Conservation (phyloP, 2,888 invertebrate species). For the Apamea anceps region DNA sequence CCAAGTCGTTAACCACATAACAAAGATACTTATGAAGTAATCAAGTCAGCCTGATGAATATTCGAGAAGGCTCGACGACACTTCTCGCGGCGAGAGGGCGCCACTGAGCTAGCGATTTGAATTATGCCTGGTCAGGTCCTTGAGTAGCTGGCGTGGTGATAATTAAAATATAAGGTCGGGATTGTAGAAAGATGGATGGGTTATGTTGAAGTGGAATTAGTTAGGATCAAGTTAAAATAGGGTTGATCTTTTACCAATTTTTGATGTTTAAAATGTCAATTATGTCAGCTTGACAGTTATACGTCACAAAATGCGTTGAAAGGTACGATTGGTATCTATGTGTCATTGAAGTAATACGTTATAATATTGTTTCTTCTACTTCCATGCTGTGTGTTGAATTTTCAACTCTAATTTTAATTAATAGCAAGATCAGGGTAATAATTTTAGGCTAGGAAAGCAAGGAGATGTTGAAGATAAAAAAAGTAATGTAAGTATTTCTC, state of each 20-base stretch:
- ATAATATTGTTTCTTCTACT: not conserved
- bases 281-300: not conserved
- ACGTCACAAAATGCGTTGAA: not conserved
- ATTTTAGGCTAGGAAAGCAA: not conserved
- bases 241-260: not conserved
- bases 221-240: not conserved
- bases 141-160: constrained; percentile 63
- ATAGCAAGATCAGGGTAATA: not conserved
- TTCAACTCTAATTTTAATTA: not conserved
- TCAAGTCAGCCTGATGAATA: constrained; percentile 84
- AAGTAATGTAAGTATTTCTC: not conserved
- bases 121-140: constrained; percentile 84
- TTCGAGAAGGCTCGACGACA: constrained; percentile 81
- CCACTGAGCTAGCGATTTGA: constrained; percentile 79
- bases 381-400: not conserved
- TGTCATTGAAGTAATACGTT: not conserved
- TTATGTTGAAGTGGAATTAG: not conserved
- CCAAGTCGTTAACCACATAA: constrained; percentile 44
- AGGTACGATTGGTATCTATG: not conserved
- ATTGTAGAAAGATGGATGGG: constrained; percentile 5
- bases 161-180: constrained; percentile 70
- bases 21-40: constrained; percentile 72
- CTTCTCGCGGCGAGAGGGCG: constrained; percentile 74
- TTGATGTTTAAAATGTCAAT: not conserved
- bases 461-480: not conserved